Evolutionary conservation across 1,140 invertebrate genomes (phyloP), one percentile per base, ranked within the genome.

Genomic region (Oryzaephilus surinamensis): DNA sequence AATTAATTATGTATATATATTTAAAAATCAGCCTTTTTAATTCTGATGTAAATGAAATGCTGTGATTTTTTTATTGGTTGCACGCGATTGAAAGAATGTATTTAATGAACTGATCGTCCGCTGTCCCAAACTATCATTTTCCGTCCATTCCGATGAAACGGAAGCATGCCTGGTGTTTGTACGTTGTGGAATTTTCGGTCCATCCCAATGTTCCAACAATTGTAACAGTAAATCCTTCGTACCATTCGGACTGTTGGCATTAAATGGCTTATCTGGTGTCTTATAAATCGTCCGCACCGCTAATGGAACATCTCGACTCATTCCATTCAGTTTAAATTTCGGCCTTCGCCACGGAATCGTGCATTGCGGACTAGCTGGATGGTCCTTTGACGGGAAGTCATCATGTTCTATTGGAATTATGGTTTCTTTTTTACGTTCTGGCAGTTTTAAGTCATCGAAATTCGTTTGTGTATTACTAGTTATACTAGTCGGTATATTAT

Each of bases 221-320:
- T 81, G 74, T 12, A 84, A 53, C 17, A 85, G 55, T 12, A 83
- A 64, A 55, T 84, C 76, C 59, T 84, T 82, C 6, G 79, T 79
- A 43, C 74, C 77, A 41, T 73, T 73, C 5, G 72, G 72, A 16
- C 72, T 73, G 36, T 30, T 16, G 20, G 13, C 53, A 31, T 21
- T 50, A 36, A n/a, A n/a, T 16, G 43, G 17, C 15, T 39, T 41
- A 3, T 38, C 34, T 12, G 30, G 20, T 26, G 21, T 30, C 27
- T 48, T 45, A 16, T 52, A 41, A 32, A 31, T 16, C 28, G 4
- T 3, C 11, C 12, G 32, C 13, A 16, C 67, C 7, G 69, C 66
- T 6, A 77, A 59, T 12, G 76, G 76, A 2, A 79, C 77, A 48
- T 79, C 77, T 41, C 77, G 69, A 38, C 69, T 71, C 49, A 63